Conservation (phyloP, 2,888 invertebrate genomes). For the Lycocerus yunnanus region DNA sequence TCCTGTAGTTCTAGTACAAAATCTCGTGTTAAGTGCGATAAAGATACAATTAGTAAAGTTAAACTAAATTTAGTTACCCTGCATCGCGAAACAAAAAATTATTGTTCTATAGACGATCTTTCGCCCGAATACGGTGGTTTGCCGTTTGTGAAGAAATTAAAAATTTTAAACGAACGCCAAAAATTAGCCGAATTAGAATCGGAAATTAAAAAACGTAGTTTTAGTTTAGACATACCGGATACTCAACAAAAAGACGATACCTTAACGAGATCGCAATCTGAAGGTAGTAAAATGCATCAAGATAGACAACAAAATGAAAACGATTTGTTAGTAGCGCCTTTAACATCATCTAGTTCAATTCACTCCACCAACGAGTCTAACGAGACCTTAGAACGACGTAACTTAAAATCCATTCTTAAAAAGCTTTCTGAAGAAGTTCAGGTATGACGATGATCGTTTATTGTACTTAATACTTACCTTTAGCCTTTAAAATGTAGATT, state of each 20-base stretch:
- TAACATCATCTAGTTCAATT: slow-evolving; percentile 46
- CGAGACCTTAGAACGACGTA: slow-evolving; percentile 80
- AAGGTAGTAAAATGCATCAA: slow-evolving; percentile 75
- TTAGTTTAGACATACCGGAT: slow-evolving; percentile 75
- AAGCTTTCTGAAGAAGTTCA: slow-evolving; percentile 72
- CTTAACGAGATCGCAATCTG: slow-evolving; percentile 78
- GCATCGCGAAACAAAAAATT: slow-evolving; percentile 64
- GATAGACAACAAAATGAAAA: slow-evolving; percentile 42
- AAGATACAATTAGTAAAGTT: slow-evolving; percentile 25
- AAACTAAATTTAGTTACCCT: slow-evolving; percentile 46
- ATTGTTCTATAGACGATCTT: slow-evolving; percentile 83
- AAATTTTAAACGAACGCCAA: slow-evolving; percentile 86
- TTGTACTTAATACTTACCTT: no score
- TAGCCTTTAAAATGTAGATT: no score
- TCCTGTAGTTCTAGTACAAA: slow-evolving; percentile 15
- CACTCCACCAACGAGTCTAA: slow-evolving; percentile 70
- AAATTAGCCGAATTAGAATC: slow-evolving; percentile 82
- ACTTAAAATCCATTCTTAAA: slow-evolving; percentile 84
- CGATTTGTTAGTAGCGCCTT: slow-evolving; percentile 24
- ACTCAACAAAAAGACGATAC: slow-evolving; percentile 60
- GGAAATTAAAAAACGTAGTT: slow-evolving; percentile 76
- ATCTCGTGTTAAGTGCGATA: background rate
- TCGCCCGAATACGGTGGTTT: slow-evolving; percentile 86
- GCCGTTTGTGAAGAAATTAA: slow-evolving; percentile 86
- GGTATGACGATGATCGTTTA: background rate